Base-by-base conservation (phyloP, 1,140 invertebrate genomes). In the Drosophila kepulauana region DNA sequence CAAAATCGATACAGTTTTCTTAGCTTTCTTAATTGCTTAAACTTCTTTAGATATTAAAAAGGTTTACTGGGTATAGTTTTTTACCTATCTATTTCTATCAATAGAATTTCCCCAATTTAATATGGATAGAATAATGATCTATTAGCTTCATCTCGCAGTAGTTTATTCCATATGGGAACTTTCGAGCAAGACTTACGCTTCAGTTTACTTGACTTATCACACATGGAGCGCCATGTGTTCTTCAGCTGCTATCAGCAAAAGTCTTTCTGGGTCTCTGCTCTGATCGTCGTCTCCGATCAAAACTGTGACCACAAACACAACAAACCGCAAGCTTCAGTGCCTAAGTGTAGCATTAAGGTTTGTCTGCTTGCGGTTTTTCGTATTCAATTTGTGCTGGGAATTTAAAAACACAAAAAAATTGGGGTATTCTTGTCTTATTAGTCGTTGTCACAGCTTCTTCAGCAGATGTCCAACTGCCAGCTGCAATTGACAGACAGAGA, bases 241-340 rank as follows among this genome's bases (percentile, higher is more conserved):
- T 38, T 38, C 33, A 33, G 10, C 15, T 68, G 65, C 30, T 74
- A 68, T 74, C 64, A 57, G 63, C 46, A 56, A 28, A 25, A 25
- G 48, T 38, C 54, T 59, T 10, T 2, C 35, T 7, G 38, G n/a
- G 54, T 16, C 56, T 43, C 20, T 25, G 20, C 20, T 25, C 3
- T 3, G 20, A 25, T 25, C 20, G 20, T 25, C 20, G 20, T 25
- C 20, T 25, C 20, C 20, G 20, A 25, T 25, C 20, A 4, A 25
- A 25, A 25, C 3, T 25, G 20, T 25, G 28, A 48, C 70, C 48
- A n/a, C 56, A 56, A 25, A 25, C 20, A 25, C 20, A 25, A 25
- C 20, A 25, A 25, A 74, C 71, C 71, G 65, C 71, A 74, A 74
- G 38, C 49, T 41, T 20, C 25, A 72, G 69, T 67, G 70, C 46